Base-by-base conservation (phyloP, 2,888 invertebrate species). In the Acronicta aceris region DNA sequence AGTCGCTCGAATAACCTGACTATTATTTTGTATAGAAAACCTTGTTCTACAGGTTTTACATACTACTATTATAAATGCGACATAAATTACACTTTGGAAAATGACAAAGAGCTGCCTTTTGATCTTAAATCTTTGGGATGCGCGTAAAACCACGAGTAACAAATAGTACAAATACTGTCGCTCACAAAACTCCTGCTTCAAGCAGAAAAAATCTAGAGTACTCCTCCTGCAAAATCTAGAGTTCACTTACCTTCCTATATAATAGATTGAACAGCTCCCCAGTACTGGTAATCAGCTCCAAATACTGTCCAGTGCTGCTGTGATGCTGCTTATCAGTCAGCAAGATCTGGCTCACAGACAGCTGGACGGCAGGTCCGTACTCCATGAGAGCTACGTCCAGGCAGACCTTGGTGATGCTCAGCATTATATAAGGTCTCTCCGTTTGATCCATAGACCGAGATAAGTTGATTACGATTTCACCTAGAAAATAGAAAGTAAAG, bases 281-380 rank as follows among this genome's bases (percentile, higher is more conserved):
- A 84, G 93, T 73, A 40, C 97, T 97, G 49, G 96, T 96, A 52
- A 98, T 89, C 48, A 98, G 90, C 84, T 97, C 97, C 66, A 97
- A 87, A 81, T 97, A 97, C 82, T 97, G 96, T 15, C 97, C 97
- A n/a, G 96, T 95, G 42, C 95, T 92, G 60, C 96, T 96, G 65
- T 96, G 96, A 78, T 97, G 97, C 58, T 97, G 95, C 87, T 97
- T 97, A 84, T 98, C 98, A 0, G 97, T 96, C 38, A 98, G 86
- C 59, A 88, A 59, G 8, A 86, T 85, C 12, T 81, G 84, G 2
- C 81, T 81, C 13, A 92, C 62, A 0, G 90, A 83, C 63, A 97
- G 95, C 88, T 98, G 97, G 41, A 97, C 90, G 0, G 97, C 97
- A 0, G 97, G 96, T 0, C 98, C 98, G 83, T 95, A 97, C 71